These are phyloP conservation scores for Anisognathus igniventris DNA, from an alignment of 2,797 vertebrate genomes.

Conservation along the genomic window DNA sequence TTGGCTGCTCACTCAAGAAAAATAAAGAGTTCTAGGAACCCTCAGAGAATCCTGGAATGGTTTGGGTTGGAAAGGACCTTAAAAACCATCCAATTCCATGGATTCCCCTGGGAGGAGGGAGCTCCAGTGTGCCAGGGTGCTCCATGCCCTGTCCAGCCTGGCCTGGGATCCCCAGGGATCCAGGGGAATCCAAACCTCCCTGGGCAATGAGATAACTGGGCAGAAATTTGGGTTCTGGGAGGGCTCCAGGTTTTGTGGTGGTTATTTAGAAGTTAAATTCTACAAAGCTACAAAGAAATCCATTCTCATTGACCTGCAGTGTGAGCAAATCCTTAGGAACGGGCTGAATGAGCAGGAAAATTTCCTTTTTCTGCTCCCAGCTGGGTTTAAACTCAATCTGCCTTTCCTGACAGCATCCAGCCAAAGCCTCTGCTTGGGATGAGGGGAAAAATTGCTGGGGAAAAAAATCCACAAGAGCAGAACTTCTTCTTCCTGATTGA, in stretches of 20 bases:
- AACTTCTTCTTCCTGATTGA: background rate
- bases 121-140: rapidly evolving
- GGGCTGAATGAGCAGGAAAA: background rate
- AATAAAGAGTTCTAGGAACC: background rate
- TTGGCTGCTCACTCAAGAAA: background rate
- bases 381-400: background rate
- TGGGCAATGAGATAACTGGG: background rate
- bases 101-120: background rate
- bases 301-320: background rate
- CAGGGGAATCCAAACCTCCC: background rate
- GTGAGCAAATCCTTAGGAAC: background rate
- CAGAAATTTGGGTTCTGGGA: rapidly evolving
- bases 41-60: background rate
- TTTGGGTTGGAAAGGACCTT: background rate
- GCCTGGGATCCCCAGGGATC: background rate
- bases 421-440: background rate
- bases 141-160: background rate
- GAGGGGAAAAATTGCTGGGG: background rate
- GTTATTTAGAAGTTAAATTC: background rate
- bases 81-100: background rate
- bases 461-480: background rate
- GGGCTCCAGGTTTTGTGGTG: background rate
- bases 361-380: background rate
- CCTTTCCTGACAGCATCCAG: background rate
- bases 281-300: background rate